phyloP scores from a whole-genome alignment of 2,113 vertebrate genomes.

The Paedocypris sp. region DNA sequence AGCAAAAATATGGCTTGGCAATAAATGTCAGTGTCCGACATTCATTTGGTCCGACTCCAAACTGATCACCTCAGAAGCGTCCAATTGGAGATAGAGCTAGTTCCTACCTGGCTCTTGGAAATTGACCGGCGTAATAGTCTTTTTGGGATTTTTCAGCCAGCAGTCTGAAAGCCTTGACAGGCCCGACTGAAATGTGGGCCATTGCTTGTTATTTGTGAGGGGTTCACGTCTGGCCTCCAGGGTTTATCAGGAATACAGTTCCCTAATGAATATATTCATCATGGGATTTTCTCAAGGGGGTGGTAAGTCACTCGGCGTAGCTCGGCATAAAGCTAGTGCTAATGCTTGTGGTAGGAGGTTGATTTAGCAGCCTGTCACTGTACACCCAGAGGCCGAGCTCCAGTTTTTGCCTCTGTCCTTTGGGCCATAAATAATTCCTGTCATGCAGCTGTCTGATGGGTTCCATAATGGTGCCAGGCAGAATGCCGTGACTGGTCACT shows the following conservation, averaged over 20 bases:
- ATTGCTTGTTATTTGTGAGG: constrained; percentile 39
- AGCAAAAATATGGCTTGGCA: constrained; percentile 18
- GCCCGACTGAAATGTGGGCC: constrained; percentile 39
- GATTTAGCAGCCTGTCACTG: constrained; percentile 53
- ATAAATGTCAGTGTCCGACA: constrained; percentile 36
- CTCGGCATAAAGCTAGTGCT: neutral
- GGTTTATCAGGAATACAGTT: constrained; percentile 26
- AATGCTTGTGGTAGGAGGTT: constrained; percentile 22
- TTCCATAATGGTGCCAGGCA: constrained; percentile 50
- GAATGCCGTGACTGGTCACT: constrained; percentile 46
- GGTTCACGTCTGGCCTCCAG: constrained; percentile 9
- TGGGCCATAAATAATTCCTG: constrained; percentile 51
- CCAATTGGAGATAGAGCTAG: too few species aligned
- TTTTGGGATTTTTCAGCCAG: constrained; percentile 39
- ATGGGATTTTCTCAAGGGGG: constrained; percentile 6
- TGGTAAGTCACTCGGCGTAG: constrained; percentile 8
- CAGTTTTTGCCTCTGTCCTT: constrained; percentile 43
- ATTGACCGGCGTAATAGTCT: constrained; percentile 54
- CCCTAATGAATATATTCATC: constrained; percentile 3
- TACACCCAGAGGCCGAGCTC: constrained; percentile 39
- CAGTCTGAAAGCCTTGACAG: constrained; percentile 41
- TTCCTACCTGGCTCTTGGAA: constrained; percentile 51
- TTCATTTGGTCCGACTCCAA: too few species aligned
- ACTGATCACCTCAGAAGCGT: too few species aligned
- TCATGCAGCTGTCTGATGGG: constrained; percentile 49